Evolutionary conservation across 2,888 invertebrate species (phyloP).

Genomic region (Dichetophora obliterata): DNA sequence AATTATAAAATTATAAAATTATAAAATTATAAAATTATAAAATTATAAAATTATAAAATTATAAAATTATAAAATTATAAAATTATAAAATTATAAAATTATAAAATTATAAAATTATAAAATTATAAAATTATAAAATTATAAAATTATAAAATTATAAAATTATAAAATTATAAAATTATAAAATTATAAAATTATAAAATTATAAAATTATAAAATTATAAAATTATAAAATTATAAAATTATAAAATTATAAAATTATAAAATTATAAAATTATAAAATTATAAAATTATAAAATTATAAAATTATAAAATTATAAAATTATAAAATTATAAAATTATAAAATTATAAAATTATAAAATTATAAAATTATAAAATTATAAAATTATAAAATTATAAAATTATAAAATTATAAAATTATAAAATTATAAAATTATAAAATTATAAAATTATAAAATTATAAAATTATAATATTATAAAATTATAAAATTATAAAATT

Average conservation of each 20-base stretch:
- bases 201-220: neutral
- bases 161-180: neutral
- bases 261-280: slow-evolving; percentile 19
- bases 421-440: slow-evolving; percentile 21
- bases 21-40: neutral
- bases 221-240: slow-evolving; percentile 19
- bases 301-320: slow-evolving; percentile 19
- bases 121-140: neutral
- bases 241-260: slow-evolving; percentile 23
- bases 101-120: neutral
- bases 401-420: slow-evolving; percentile 21
- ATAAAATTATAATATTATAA: slow-evolving; percentile 17
- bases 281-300: slow-evolving; percentile 21
- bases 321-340: slow-evolving; percentile 23
- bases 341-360: slow-evolving; percentile 19
- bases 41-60: neutral
- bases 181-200: slow-evolving; percentile 1
- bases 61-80: neutral
- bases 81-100: neutral
- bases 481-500: neutral
- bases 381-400: slow-evolving; percentile 19
- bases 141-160: neutral
- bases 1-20: neutral
- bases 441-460: slow-evolving; percentile 25
- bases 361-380: slow-evolving; percentile 23